phyloP scores from a whole-genome alignment of 1,140 invertebrate genomes.

The Dreissena rostriformis region DNA sequence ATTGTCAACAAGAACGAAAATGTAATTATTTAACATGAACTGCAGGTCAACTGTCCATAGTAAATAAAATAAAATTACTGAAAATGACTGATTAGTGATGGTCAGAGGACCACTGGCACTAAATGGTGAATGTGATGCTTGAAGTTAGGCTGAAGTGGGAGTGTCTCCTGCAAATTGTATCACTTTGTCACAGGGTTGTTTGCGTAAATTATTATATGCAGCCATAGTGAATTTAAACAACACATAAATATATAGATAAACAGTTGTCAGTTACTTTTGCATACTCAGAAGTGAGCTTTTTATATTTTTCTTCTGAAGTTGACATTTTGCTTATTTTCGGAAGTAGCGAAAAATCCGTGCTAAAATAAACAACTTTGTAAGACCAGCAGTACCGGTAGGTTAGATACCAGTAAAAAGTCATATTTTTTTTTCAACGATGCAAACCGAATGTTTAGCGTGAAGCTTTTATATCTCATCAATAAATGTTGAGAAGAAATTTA shows the following conservation, averaged over 20 bases:
- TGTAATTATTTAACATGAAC: too few species aligned
- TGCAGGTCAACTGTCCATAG: too few species aligned
- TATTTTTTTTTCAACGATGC: too few species aligned
- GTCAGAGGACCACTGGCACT: background rate
- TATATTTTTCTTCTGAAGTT: conserved; percentile 90
- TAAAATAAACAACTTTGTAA: too few species aligned
- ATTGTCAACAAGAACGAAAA: too few species aligned
- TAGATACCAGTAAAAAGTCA: too few species aligned
- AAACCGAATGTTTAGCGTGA: too few species aligned
- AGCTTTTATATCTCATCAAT: too few species aligned
- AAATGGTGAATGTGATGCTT: background rate
- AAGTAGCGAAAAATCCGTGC: conserved; percentile 6
- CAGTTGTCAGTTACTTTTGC: conserved; percentile 88
- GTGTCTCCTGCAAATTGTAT: background rate
- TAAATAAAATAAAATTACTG: too few species aligned
- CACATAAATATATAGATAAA: background rate
- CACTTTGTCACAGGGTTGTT: background rate
- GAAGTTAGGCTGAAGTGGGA: too few species aligned
- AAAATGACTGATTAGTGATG: background rate
- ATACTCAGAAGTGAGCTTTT: conserved; percentile 94
- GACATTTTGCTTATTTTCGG: conserved; percentile 67
- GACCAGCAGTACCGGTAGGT: too few species aligned
- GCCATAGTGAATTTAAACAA: background rate
- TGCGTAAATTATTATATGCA: background rate
- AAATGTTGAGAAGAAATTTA: too few species aligned